Evolutionary conservation across 2,113 vertebrate species (phyloP).

Genomic region (Speoplatyrhinus poulsoni): DNA sequence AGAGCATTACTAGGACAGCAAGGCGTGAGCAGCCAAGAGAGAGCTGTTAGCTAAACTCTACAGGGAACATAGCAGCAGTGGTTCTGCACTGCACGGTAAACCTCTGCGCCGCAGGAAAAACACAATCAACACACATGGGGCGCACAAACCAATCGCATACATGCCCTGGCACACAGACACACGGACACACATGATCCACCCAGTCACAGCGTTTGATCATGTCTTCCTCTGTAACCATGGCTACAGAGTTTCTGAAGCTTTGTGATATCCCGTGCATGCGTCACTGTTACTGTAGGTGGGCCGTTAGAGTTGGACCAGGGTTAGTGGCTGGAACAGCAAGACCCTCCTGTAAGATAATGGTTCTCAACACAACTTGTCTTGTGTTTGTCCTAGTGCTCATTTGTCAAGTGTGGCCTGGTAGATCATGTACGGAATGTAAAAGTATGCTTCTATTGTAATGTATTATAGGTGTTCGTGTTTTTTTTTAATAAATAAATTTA

Average conservation of each 20-base stretch:
- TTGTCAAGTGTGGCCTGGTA: no score
- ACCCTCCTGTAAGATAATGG: constrained; percentile 38
- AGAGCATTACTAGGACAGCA: constrained; percentile 48
- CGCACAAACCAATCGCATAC: constrained; percentile 5
- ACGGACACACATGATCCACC: constrained; percentile 39
- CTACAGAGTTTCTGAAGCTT: constrained; percentile 20
- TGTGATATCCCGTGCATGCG: constrained; percentile 14
- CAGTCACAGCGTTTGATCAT: constrained; percentile 37
- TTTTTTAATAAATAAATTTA: no score
- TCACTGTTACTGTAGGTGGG: constrained; percentile 32
- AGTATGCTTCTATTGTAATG: not conserved
- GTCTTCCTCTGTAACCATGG: constrained; percentile 17
- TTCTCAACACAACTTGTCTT: constrained; percentile 34
- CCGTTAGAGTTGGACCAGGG: constrained; percentile 29
- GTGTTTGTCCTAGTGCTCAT: no score
- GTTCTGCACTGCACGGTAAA: constrained; percentile 44
- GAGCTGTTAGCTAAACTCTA: constrained; percentile 6
- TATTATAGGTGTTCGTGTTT: not conserved
- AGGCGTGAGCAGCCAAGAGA: constrained; percentile 13
- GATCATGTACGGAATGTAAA: not conserved
- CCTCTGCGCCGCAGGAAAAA: constrained; percentile 11
- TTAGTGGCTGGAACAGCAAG: constrained; percentile 55
- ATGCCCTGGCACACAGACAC: constrained; percentile 20
- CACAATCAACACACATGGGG: constrained; percentile 37
- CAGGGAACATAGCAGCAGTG: constrained; percentile 17